Evolutionary conservation across 2,888 invertebrate genomes (phyloP).

Genomic region (Pycnomerus fuliginosus): DNA sequence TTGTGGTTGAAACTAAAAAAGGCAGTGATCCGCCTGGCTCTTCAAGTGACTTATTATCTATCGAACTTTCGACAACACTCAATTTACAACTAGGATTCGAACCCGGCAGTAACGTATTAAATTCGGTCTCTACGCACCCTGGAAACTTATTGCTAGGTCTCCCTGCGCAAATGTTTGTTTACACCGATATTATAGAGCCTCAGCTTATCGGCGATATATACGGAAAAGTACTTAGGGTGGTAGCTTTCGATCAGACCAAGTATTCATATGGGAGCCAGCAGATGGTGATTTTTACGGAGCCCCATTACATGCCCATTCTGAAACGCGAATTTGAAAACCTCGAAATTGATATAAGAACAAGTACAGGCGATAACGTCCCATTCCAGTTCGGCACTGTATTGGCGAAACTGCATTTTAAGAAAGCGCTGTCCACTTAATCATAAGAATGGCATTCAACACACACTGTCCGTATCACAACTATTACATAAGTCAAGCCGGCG

Average conservation of each 20-base stretch:
- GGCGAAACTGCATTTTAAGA: constrained; percentile 16
- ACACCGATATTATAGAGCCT: constrained; percentile 29
- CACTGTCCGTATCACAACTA: constrained; percentile 14
- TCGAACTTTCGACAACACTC: background rate
- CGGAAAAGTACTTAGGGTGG: constrained; percentile 32
- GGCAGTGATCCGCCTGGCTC: no score
- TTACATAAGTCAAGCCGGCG: constrained; percentile 10
- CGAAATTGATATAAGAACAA: constrained; percentile 20
- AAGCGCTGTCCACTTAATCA: no score
- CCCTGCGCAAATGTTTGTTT: constrained; percentile 26
- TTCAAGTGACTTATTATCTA: constrained; percentile 11
- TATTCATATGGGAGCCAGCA: constrained; percentile 22
- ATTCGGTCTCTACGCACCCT: constrained; percentile 5
- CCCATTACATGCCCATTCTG: constrained; percentile 28
- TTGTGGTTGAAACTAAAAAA: no score
- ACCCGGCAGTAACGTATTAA: constrained; percentile 8
- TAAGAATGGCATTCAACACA: background rate
- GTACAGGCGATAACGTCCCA: constrained; percentile 14
- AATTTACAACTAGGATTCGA: constrained; percentile 10
- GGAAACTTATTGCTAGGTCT: constrained; percentile 22
- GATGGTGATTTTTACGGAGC: constrained; percentile 13
- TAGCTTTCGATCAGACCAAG: constrained; percentile 23
- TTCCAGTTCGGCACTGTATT: constrained; percentile 19
- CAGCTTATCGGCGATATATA: constrained; percentile 33
- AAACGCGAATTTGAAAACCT: constrained; percentile 19